Percentiles rank a stretch among this genome's conserved stretches.
These are phyloP conservation scores for Gymnorhina tibicen DNA, from an alignment of 2,113 vertebrate genomes.

Conservation along the genomic window DNA sequence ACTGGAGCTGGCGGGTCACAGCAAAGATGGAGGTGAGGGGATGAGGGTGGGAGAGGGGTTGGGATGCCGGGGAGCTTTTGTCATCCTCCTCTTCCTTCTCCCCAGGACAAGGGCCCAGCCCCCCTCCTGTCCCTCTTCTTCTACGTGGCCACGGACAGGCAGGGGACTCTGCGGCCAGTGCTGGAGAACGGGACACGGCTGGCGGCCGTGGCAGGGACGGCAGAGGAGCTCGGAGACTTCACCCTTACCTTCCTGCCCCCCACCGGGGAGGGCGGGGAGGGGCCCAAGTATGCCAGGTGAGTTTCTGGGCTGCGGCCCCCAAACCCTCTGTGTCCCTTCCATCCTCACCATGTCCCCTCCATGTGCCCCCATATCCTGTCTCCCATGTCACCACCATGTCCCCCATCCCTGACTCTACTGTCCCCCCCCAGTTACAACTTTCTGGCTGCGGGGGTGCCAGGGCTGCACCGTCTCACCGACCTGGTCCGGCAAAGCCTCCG, in stretches of 20 bases:
- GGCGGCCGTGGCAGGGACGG: constrained; percentile 75
- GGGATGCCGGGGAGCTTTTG: not conserved
- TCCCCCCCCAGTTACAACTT: constrained; percentile 81
- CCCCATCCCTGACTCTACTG: not conserved
- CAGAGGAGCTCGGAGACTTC: constrained; percentile 88
- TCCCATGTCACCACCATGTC: accelerated
- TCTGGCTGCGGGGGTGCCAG: constrained; percentile 78
- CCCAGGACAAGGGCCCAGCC: not conserved
- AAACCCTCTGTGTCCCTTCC: not conserved
- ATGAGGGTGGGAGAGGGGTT: not conserved
- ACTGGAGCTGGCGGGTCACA: constrained; percentile 94
- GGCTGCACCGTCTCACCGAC: constrained; percentile 86
- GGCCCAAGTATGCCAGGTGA: constrained; percentile 82
- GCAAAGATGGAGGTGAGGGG: constrained; percentile 78
- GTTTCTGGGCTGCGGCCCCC: accelerated
- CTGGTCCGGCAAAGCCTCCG: constrained; percentile 84
- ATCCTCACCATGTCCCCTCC: not conserved
- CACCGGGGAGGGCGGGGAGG: constrained; percentile 57
- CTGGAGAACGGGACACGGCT: constrained; percentile 75
- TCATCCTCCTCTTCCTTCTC: not conserved
- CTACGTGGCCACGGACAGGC: constrained; percentile 88
- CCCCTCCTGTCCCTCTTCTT: constrained; percentile 90
- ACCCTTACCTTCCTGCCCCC: constrained; percentile 85
- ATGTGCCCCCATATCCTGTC: not conserved
- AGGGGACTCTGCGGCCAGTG: constrained; percentile 79